Base-by-base conservation (phyloP, 2,797 vertebrate species). In the Xenopus petersii region DNA sequence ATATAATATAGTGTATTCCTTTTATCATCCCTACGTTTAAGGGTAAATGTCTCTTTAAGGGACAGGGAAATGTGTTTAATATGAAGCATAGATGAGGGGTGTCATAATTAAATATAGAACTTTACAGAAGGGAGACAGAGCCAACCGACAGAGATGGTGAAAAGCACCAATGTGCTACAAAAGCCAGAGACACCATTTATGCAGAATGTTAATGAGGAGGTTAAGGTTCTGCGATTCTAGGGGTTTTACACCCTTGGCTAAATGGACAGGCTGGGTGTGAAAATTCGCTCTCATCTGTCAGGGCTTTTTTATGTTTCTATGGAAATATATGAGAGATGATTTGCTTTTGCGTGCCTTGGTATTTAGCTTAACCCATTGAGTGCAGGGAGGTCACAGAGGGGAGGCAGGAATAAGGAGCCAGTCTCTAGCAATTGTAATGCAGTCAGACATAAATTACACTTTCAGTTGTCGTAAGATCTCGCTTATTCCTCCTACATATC, bases 261-360 rank as follows among this genome's bases (percentile, higher is more conserved):
- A 76, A 66, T 24, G 17, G 58, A 60, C 58, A 60, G 58, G 15
- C 55, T 58, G 74, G 54, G 26, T 51, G 68, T 21, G 55, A 65
- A 54, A 71, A 76, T 64, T 62, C 55, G 63, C 47, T 67, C 55
- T 67, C 60, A 61, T 36, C 55, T 67, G 56, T 56, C 56, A 49
- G 71, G 54, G 70, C 24, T 65, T 60, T 42, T 36, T 63, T 60
- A 68, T 76, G 74, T 76, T 76, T 76, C 75, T 76, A 76, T 76
- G 75, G 75, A 76, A 76, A 76, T 76, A 66, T 71, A 58, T 66
- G 26, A 76, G 74, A 76, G 65, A 71, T 54, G 63, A 3, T 36
- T 67, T 67, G 68, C 62, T 76, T 58, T 63, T 61, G 68, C 54
- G n/a, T 70, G 74, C 51, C 47, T 63, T 69, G 15, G 55, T 36